Evolutionary conservation across 2,113 vertebrate genomes (phyloP).

Genomic region (Ranitomeya imitator): DNA sequence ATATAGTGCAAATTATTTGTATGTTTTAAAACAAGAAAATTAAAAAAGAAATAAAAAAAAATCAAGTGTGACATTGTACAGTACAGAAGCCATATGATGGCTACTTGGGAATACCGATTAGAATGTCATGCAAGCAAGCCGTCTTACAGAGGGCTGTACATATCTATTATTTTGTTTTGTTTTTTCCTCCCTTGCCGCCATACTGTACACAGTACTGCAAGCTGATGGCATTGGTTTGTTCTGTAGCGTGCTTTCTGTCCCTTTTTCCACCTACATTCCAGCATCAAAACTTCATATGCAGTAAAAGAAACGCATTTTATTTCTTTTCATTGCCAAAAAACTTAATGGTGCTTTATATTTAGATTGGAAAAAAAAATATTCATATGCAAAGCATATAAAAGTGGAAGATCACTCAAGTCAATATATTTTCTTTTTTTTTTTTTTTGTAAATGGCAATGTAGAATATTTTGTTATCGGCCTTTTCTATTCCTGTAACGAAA

Average conservation of each 20-base stretch:
- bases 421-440: conserved; percentile 78
- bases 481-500: conserved; percentile 99
- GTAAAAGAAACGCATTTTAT: conserved; percentile 92
- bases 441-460: conserved; percentile 99
- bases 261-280: conserved; percentile 96
- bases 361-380: conserved; percentile 96
- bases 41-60: conserved; percentile 69
- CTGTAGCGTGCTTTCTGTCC: conserved; percentile 97
- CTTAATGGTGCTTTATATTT: conserved; percentile 99
- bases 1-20: conserved; percentile 99
- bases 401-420: conserved; percentile 96
- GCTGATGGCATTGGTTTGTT: conserved; percentile 97
- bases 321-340: conserved; percentile 98
- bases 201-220: conserved; percentile 97
- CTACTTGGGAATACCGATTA: conserved; percentile 76
- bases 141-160: conserved; percentile 95
- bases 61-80: conserved; percentile 88
- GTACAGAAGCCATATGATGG: conserved; percentile 93
- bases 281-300: conserved; percentile 97
- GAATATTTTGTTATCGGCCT: conserved; percentile 99
- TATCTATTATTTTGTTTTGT: conserved; percentile 78
- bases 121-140: conserved; percentile 83
- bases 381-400: conserved; percentile 99
- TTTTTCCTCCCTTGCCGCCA: conserved; percentile 86
- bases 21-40: conserved; percentile 95